Evolutionary conservation across 2,888 invertebrate species (phyloP).

Genomic region (Drosophila paramelanica): DNA sequence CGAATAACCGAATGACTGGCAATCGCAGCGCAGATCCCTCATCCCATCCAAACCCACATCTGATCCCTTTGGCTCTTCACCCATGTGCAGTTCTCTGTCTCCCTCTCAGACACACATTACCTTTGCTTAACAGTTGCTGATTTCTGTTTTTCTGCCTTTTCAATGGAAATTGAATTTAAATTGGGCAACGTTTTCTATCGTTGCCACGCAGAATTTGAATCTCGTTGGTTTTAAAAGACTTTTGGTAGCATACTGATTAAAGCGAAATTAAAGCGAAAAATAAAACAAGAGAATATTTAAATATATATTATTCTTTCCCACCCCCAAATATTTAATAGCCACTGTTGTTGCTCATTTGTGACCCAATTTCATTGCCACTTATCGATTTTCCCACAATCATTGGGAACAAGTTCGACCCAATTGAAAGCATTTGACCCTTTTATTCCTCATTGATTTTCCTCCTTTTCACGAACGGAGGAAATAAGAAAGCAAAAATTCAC

Average conservation of each 20-base stretch:
- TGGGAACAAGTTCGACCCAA: conserved; percentile 17
- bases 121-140: conserved; percentile 1
- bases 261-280: not conserved
- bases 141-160: conserved; percentile 6
- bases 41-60: conserved; percentile 2
- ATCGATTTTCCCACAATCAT: conserved; percentile 31
- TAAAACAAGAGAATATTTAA: not conserved
- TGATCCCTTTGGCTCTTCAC: conserved; percentile 10
- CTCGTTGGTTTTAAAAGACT: not conserved
- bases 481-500: conserved; percentile 1
- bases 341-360: conserved; percentile 3
- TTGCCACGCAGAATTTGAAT: not conserved
- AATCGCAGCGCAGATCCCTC: conserved; percentile 5
- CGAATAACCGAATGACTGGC: conserved; percentile 12
- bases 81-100: conserved; percentile 10
- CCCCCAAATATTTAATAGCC: not conserved
- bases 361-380: conserved; percentile 24
- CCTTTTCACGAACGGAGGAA: not conserved
- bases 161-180: conserved; percentile 23
- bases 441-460: not conserved
- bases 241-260: not conserved
- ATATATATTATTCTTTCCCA: not conserved
- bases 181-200: conserved; percentile 9
- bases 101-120: not conserved
- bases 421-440: conserved; percentile 13